A percentile compares a stretch with the other conserved stretches of the same genome.
These are phyloP conservation scores for Amblyornis subalaris DNA, from an alignment of 2,113 vertebrate species.

Conservation along the genomic window DNA sequence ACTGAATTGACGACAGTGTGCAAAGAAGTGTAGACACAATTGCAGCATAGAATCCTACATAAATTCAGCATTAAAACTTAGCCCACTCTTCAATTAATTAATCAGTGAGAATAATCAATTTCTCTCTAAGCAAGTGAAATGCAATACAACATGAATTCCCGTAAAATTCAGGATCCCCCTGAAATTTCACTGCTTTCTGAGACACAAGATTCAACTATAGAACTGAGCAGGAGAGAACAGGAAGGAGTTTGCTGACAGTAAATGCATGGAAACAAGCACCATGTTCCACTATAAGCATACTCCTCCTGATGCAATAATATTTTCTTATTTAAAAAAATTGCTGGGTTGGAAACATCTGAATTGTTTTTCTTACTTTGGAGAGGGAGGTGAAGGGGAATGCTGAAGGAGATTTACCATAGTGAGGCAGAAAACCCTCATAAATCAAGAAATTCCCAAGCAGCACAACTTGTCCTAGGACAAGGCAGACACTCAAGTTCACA, in stretches of 20 bases:
- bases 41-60: not conserved
- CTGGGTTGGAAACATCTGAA: not conserved
- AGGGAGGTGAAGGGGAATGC: not conserved
- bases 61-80: not conserved
- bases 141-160: not conserved
- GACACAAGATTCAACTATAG: not conserved
- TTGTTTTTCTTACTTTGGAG: not conserved
- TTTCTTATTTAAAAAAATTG: conserved; percentile 17
- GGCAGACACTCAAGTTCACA: not conserved
- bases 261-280: not conserved
- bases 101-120: not conserved
- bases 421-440: not conserved
- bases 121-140: not conserved
- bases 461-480: not conserved
- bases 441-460: not conserved
- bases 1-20: not conserved
- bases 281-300: not conserved
- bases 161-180: not conserved
- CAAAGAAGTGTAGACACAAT: not conserved
- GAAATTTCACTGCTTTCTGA: not conserved
- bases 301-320: conserved; percentile 30
- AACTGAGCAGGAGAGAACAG: not conserved
- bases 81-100: not conserved
- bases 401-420: not conserved
- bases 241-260: not conserved